Percentiles rank a stretch among this genome's conserved stretches.
Conservation (phyloP, 2,888 invertebrate genomes). For the Ectobius pallidus region DNA sequence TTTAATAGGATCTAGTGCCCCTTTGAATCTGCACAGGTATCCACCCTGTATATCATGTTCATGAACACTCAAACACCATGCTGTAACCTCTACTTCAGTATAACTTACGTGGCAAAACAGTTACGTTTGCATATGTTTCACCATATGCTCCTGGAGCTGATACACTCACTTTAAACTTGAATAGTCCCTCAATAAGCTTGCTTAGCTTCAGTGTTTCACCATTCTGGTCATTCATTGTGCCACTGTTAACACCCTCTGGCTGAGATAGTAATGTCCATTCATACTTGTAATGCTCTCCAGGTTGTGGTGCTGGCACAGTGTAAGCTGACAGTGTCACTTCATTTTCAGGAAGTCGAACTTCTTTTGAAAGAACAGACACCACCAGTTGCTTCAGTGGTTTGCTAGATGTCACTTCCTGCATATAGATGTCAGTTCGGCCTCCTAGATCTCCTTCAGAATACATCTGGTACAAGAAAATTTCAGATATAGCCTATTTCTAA, state of each 20-base stretch:
- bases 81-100: too few relatives aligned
- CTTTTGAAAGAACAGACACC: constrained; percentile 77
- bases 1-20: too few relatives aligned
- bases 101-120: constrained; percentile 75
- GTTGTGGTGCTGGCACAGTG: constrained; percentile 76
- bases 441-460: constrained; percentile 35
- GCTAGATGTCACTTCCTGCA: constrained; percentile 37
- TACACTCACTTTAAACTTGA: constrained; percentile 85
- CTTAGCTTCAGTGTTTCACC: constrained; percentile 82
- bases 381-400: constrained; percentile 67
- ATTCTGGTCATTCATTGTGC: constrained; percentile 82
- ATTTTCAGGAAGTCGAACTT: constrained; percentile 81
- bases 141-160: constrained; percentile 79
- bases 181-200: constrained; percentile 84
- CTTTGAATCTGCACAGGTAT: too few relatives aligned
- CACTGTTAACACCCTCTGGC: constrained; percentile 76
- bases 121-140: constrained; percentile 86
- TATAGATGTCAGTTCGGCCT: constrained; percentile 45
- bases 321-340: constrained; percentile 83
- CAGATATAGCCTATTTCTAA: neutral
- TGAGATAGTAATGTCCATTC: constrained; percentile 87
- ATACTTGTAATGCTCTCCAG: constrained; percentile 80
- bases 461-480: constrained; percentile 29
- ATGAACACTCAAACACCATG: too few relatives aligned
- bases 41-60: too few relatives aligned